Evolutionary conservation across 2,888 invertebrate genomes (phyloP), one percentile per base, ranked within the genome.

Genomic region (Drosophila tripunctata): DNA sequence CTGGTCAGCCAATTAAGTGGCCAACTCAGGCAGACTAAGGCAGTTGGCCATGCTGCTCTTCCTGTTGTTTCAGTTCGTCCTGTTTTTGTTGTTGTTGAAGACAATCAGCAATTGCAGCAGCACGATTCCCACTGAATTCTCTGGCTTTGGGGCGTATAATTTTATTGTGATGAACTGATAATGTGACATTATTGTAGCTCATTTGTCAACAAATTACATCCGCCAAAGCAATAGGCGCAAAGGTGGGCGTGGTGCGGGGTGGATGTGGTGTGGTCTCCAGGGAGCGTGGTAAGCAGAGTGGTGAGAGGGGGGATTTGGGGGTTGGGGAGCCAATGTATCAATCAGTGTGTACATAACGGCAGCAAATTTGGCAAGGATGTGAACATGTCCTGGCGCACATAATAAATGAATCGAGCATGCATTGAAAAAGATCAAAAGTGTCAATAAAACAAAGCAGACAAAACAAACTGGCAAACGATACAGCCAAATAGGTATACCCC

Each of bases 131-230:
- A 5, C 31, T 35, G 24, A 51, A 41, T 31, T 15, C 15, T n/a
- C 22, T 10, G 36, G 12, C 35, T 12, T 5, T 58, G 31, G 64
- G 69, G 74, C 81, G 81, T 84, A 75, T 83, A 84, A 83, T 83
- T 87, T 85, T 76, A 87, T 87, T 83, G 85, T 85, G 82, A 83
- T 83, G 87, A 87, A 83, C 82, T 87, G 87, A 83, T 83, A 83
- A 83, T 83, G 85, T 75, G 84, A 87, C 82, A 87, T 83, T 83
- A 87, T 87, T 81, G 85, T 71, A 70, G 74, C 76, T 80, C 85
- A 83, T 83, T 83, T 87, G 85, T 87, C 87, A 80, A 78, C 87
- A 80, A 87, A 87, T 87, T 81, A 81, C 84, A 83, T 70, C 74
- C 57, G 78, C 63, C 19, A 55, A 52, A 55, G 56, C 57, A 12